Evolutionary conservation across 2,888 invertebrate genomes (phyloP).

Genomic region (Entomobrya multifasciata): DNA sequence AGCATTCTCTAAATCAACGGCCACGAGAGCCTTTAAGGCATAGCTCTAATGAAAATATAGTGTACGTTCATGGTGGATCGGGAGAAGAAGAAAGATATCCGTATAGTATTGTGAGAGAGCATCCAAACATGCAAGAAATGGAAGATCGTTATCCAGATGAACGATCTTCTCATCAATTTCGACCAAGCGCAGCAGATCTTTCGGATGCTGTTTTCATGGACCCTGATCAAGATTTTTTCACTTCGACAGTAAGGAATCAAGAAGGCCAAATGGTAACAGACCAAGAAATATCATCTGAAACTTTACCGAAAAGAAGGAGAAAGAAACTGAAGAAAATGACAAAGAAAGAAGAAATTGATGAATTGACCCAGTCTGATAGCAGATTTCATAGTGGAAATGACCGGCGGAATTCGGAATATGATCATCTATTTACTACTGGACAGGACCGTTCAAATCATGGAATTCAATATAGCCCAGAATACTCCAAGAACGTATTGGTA

Average conservation of each 20-base stretch:
- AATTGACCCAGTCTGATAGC: constrained; percentile 20
- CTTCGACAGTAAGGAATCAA: constrained; percentile 70
- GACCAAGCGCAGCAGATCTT: constrained; percentile 67
- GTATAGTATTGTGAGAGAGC: constrained; percentile 10
- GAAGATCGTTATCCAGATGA: constrained; percentile 52
- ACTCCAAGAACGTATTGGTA: constrained; percentile 44
- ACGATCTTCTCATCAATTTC: constrained; percentile 33
- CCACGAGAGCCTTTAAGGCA: constrained; percentile 74
- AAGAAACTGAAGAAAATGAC: constrained; percentile 61
- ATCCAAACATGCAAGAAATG: not conserved
- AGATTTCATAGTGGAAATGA: constrained; percentile 38
- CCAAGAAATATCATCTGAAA: constrained; percentile 58
- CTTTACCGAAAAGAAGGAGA: constrained; percentile 55
- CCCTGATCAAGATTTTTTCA: constrained; percentile 78
- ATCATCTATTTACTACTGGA: not conserved
- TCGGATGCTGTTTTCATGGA: constrained; percentile 75
- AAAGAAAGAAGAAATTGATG: constrained; percentile 52
- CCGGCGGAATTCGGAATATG: not conserved
- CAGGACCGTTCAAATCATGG: constrained; percentile 13
- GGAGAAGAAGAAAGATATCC: constrained; percentile 45
- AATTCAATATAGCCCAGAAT: constrained; percentile 54
- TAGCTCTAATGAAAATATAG: constrained; percentile 75
- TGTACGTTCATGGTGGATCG: constrained; percentile 63
- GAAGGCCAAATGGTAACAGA: not conserved
- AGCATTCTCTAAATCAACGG: constrained; percentile 29